Base-by-base conservation (phyloP, 2,888 invertebrate genomes). In the Drosophila siamana region DNA sequence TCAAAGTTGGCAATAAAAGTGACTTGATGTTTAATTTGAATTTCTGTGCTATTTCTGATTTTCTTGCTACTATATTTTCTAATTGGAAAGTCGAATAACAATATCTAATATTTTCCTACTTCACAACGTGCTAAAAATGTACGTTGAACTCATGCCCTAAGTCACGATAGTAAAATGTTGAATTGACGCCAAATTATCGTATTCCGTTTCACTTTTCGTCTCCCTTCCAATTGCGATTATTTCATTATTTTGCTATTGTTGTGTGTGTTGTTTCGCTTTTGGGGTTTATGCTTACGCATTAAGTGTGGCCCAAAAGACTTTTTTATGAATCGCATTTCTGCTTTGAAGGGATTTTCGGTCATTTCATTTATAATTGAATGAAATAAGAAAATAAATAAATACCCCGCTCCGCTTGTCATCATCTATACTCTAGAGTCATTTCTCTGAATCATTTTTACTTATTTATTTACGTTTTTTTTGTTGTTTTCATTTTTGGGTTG, bases 141-240 rank as follows among this genome's bases (percentile, higher is more conserved):
- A 48, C n/a, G 22, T 38, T n/a, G 26, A 40, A 59, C 4, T 36
- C 41, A 43, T 43, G 41, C 15, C 30, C 16, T 8, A 41, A 41
- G 40, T 59, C 59, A 50, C 30, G 50, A 50, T 51, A 41, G 41
- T 40, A 13, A 40, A 13, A 40, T 19, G 26, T 24, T 46, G 5
- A 40, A 33, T 43, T 43, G 30, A 43, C 5, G 8, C 13, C 41
- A 33, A 51, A 33, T 60, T 60, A 41, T 48, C 38, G 48, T 19
- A 4, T 48, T 57, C 28, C 40, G 48, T 41, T 57, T 38, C 24
- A 26, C 16, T n/a, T 47, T 46, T 19, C 47, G 24, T n/a, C 9
- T 48, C 13, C 30, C 38, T 59, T 48, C 11, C 28, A 16, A 15
- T 28, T 60, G 6, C 59, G 28, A 51, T 51, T 51, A 36, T 60